Base-by-base conservation (phyloP, 2,113 vertebrate genomes). In the Heloderma charlesbogerti region DNA sequence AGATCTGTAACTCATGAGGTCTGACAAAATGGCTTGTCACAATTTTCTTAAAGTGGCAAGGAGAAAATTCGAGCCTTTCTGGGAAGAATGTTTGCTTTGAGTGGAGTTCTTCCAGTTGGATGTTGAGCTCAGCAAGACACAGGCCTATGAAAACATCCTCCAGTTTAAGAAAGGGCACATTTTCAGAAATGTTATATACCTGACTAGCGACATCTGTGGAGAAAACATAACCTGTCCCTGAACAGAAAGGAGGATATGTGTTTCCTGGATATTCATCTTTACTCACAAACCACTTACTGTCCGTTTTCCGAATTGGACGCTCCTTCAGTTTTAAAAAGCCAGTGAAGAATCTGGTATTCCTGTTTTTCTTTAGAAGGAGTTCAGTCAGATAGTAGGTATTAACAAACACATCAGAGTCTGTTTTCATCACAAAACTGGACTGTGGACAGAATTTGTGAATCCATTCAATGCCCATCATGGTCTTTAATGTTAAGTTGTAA, bases 111-210 rank as follows among this genome's bases (percentile, higher is more conserved):
- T 97, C 91, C 1, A 82, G 93, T 0, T 0, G 3, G 40, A 98
- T 96, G 0, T 90, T 90, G 66, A 98, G 93, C 45, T 93, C 96
- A 0, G 67, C 94, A 27, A 98, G 96, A 92, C 98, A 98, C 67
- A 98, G 91, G 5, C 98, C 98, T 45, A 98, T 89, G n/a, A 97
- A 98, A 13, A 98, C 98, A 31, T 98, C 98, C 54, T 98, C 98
- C 67, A 98, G 94, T 27, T 97, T 98, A 18, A 98, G 87, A 94
- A 97, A 98, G 0, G 92, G 90, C 22, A 97, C 13, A 0, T 57
- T 94, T 0, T 89, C 86, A 0, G 97, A 96, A 34, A 98, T 48
- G 0, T 94, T 77, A 2, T 96, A 95, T 63, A 98, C 95, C 90
- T 90, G 94, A 13, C 91, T 95, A 0, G 96, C 97, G 4, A 98